Conservation (phyloP, 2,113 vertebrate genomes). For the Marcusenius ussheri region DNA sequence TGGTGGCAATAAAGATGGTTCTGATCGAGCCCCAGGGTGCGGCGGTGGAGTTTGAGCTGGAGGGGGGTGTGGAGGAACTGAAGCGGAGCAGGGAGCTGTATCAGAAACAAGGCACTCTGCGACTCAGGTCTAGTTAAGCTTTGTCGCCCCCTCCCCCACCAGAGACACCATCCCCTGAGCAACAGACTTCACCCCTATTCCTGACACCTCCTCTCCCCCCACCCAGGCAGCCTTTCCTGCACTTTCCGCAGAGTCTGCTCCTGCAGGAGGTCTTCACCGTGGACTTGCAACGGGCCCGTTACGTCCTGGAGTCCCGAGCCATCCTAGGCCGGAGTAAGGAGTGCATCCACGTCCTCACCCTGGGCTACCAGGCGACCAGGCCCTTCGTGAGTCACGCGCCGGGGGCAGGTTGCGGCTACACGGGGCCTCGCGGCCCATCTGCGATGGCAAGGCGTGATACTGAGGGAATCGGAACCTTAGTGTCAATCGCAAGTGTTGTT, state of each 20-base stretch:
- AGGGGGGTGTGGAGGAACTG: slow-evolving; percentile 68
- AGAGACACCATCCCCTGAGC: background rate
- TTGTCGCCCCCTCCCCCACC: background rate
- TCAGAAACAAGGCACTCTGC: slow-evolving; percentile 63
- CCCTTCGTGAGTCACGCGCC: slow-evolving; percentile 63
- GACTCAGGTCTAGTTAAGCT: slow-evolving; percentile 56
- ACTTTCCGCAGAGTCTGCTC: slow-evolving; percentile 60
- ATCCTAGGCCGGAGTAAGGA: slow-evolving; percentile 58
- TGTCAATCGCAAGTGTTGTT: background rate
- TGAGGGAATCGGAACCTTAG: background rate
- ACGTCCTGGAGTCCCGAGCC: slow-evolving; percentile 70
- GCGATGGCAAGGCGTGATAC: background rate
- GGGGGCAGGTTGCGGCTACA: background rate
- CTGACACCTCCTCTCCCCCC: slow-evolving; percentile 2
- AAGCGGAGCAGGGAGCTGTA: slow-evolving; percentile 58
- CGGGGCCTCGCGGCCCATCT: background rate
- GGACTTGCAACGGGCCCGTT: slow-evolving; percentile 56
- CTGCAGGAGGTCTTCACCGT: slow-evolving; percentile 71
- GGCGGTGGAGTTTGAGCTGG: slow-evolving; percentile 56
- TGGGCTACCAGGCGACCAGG: slow-evolving; percentile 61
- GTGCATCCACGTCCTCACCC: slow-evolving; percentile 61
- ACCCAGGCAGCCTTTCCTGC: slow-evolving; percentile 69
- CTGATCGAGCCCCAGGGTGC: slow-evolving; percentile 44
- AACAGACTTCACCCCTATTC: background rate
- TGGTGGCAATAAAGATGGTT: slow-evolving; percentile 46